Evolutionary conservation across 2,797 vertebrate genomes (phyloP).

Genomic region (Taenioides sp.): DNA sequence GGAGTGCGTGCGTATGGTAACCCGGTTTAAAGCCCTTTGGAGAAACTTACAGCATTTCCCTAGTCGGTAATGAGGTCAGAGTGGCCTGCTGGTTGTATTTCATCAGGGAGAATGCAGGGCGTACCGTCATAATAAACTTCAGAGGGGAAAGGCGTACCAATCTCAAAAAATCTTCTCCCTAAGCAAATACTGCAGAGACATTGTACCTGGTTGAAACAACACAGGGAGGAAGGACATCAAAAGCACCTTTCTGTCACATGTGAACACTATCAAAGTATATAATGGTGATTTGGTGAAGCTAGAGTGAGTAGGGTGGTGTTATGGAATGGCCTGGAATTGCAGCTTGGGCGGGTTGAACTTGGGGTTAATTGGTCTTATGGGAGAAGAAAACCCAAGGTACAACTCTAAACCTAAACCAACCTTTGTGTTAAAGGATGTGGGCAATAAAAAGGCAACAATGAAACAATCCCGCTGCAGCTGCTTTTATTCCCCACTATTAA

Average conservation of each 20-base stretch:
- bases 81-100: conserved; percentile 54
- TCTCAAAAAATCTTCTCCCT: conserved; percentile 28
- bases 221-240: conserved; percentile 16
- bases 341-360: conserved; percentile 46
- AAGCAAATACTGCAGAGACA: conserved; percentile 36
- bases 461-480: conserved; percentile 42
- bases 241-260: conserved; percentile 12
- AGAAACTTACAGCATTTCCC: conserved; percentile 65
- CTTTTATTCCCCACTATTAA: conserved; percentile 6
- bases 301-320: conserved; percentile 16
- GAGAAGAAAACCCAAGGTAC: conserved; percentile 55
- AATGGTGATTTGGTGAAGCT: conserved; percentile 20
- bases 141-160: conserved; percentile 32
- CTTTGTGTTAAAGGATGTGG: conserved; percentile 57
- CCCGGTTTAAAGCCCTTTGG: conserved; percentile 66
- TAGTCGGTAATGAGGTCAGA: conserved; percentile 68
- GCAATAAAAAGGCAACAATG: conserved; percentile 46
- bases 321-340: conserved; percentile 25
- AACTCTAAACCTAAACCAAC: conserved; percentile 36
- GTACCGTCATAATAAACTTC: conserved; percentile 59
- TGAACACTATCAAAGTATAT: conserved; percentile 25
- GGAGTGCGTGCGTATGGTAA: conserved; percentile 67
- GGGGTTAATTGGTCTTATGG: conserved; percentile 56
- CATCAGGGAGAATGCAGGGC: conserved; percentile 48
- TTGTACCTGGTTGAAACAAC: conserved; percentile 30